Base-by-base conservation (phyloP, 2,797 vertebrate genomes). In the Girardinus metallicus region DNA sequence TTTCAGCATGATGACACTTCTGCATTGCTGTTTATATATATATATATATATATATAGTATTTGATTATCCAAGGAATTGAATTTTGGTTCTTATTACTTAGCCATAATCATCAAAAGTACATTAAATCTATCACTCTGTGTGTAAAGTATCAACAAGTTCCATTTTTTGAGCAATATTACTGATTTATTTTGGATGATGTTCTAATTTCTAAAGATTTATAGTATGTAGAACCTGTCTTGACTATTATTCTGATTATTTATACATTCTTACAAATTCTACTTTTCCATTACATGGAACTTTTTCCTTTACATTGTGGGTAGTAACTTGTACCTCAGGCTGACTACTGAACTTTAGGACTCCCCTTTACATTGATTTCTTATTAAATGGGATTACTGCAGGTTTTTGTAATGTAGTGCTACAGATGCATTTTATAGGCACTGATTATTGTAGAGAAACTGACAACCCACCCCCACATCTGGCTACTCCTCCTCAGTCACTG, bases 391-490 rank as follows among this genome's bases (percentile, higher is more conserved):
- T 47, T 29, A 1, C 5, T 47, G 5, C 12, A 66, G 43, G 29
- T 47, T 51, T 26, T 62, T 60, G 29, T 47, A 34, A 53, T 29
- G 1, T 41, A 21, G 34, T 60, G 60, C 18, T 26, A 31, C 9
- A 53, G 21, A 21, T 46, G 18, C 49, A 23, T 74, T 66, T 74
- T 51, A 21, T 36, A 18, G 1, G 36, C 23, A 26, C 34, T 44
- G 12, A 74, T 23, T 53, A 78, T 47, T 66, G 10, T 2, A 26
- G 39, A 43, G 12, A 70, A 46, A 72, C 68, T 29, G 49, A 10
- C 5, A n/a, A 6, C 11, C 73, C 64, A 36, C 49, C 23, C 31
- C 26, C 43, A 77, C 47, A 76, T 74, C 81, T 75, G 43, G 49
- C 34, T 4, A 62, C 31, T 62, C 31, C 57, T 75, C 51, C 16